Base-by-base conservation (phyloP, 2,888 invertebrate genomes). In the Campoplex nolae region DNA sequence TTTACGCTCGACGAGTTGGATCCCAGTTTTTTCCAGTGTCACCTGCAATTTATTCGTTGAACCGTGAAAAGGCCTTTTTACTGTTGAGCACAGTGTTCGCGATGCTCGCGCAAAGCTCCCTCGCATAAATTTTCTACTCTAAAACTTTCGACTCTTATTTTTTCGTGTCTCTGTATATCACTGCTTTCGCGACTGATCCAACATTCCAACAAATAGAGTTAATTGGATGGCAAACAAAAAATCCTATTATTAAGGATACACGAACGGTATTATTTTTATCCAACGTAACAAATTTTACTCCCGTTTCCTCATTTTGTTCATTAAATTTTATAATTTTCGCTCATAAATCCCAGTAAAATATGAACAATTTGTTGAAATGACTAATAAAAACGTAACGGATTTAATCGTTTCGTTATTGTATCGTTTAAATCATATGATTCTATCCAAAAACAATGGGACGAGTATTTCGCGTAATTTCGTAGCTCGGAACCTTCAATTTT, bases 1-100 rank as follows among this genome's bases (percentile, higher is more conserved):
- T 83, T 83, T 67, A 78, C 77, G 83, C 73, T 78, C 18, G 54
- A 35, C 67, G 73, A 78, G 73, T 70, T 35, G 32, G 48, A 62
- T 62, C 45, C 4, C 54, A 13, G 51, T 62, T 71, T 62, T 58
- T 71, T 65, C 23, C 51, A 51, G 76, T 56, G 32, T 51, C 65
- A 74, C 74, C 62, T 38, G 74, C 32, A 62, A 38, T 76, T 77
- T 71, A 73, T 78, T 51, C 77, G 28, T 42, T 65, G 28, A 73
- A 28, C 83, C 73, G 51, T 83, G 78, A 78, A 76, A 76, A 38
- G 73, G 45, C n/a, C 42, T 70, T 76, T 42, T 70, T 16, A 28
- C 45, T 18, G 51, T 45, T 62, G 28, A 51, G 45, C 23, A 16
- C 32, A 28, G 38, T 71, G 32, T 71, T 28, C 71, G 65, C 51